Base-by-base conservation (phyloP, 1,140 invertebrate genomes). In the Bombus picipes region DNA sequence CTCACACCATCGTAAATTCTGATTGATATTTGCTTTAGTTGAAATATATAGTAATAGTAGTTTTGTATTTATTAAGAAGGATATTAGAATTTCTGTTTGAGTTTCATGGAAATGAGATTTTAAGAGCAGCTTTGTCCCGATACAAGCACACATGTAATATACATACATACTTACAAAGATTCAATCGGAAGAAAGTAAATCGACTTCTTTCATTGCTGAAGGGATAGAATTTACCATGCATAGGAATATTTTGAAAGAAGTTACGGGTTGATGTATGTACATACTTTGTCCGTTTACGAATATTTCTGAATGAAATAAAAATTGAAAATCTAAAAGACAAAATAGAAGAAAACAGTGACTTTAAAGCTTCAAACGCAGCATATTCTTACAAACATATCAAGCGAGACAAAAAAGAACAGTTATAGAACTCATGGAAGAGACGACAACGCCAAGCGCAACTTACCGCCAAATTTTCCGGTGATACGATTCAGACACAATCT, bases 91-190 rank as follows among this genome's bases (percentile, higher is more conserved):
- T 57, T 75, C 47, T 75, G 34, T 75, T 57, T 39, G 47, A 15
- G 13, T 37, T 37, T 37, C 74, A 53, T 25, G 12, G 32, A 75
- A 75, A 75, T n/a, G 47, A 75, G 32, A 75, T 53, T 75, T 75
- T 75, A 75, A 75, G 37, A 1, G 9, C 34, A n/a, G 25, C 10
- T 70, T 34, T 37, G 4, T 15, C 4, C 22, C 2, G 34, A 2
- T 70, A 9, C 34, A 9, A 32, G 2, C 34, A 4, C 66, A n/a
- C 28, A 62, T 68, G 8, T 53, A 53, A 53, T 53, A 22, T 53
- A 53, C 47, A 53, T 53, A 59, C 57, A 12, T 59, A 25, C n/a
- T 13, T 47, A 5, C 6, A 32, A 78, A 41, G 10, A 65, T 65
- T 10, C 10, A 57, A 41, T 41, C 32, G 28, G 18, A 74, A 5